A percentile compares a stretch with the other conserved stretches of the same genome.
Conservation (phyloP, 2,797 vertebrate species). For the Malacoctenus gilli region DNA sequence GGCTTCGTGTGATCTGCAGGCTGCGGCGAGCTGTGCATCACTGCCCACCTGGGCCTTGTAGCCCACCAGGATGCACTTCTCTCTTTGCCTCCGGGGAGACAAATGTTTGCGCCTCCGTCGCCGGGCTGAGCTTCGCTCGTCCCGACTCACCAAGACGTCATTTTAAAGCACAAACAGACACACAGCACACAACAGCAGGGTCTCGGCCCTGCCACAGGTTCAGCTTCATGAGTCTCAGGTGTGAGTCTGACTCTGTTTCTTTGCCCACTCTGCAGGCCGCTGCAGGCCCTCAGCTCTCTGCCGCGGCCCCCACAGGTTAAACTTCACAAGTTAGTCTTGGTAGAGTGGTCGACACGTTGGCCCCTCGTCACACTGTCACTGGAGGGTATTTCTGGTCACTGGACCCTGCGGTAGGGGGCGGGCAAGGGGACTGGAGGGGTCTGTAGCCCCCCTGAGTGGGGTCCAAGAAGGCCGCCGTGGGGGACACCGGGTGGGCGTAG, state of each 20-base stretch:
- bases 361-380: slow-evolving; percentile 90
- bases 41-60: slow-evolving; percentile 45
- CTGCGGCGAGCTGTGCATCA: slow-evolving; percentile 37
- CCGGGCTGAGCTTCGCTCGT: slow-evolving; percentile 54
- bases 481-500: slow-evolving; percentile 88
- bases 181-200: slow-evolving; percentile 57
- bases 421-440: slow-evolving; percentile 92
- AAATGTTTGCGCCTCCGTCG: slow-evolving; percentile 46
- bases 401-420: slow-evolving; percentile 75
- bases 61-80: slow-evolving; percentile 36
- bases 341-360: slow-evolving; percentile 43
- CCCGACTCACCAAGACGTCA: slow-evolving; percentile 45
- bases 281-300: slow-evolving; percentile 45
- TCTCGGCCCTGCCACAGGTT: slow-evolving; percentile 56
- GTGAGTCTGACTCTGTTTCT: slow-evolving; percentile 60
- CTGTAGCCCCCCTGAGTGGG: slow-evolving; percentile 88
- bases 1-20: slow-evolving; percentile 41
- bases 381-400: slow-evolving; percentile 95
- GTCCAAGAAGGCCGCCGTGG: slow-evolving; percentile 85
- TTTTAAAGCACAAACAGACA: slow-evolving; percentile 58
- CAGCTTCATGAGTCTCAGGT: slow-evolving; percentile 67
- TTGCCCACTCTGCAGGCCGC: slow-evolving; percentile 27
- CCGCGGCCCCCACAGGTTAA: slow-evolving; percentile 52
- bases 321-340: slow-evolving; percentile 45
- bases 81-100: slow-evolving; percentile 45